A percentile compares a stretch with the other conserved stretches of the same genome.
phyloP scores from a whole-genome alignment of 1,140 invertebrate genomes.

The Macrobrachium rosenbergii region DNA sequence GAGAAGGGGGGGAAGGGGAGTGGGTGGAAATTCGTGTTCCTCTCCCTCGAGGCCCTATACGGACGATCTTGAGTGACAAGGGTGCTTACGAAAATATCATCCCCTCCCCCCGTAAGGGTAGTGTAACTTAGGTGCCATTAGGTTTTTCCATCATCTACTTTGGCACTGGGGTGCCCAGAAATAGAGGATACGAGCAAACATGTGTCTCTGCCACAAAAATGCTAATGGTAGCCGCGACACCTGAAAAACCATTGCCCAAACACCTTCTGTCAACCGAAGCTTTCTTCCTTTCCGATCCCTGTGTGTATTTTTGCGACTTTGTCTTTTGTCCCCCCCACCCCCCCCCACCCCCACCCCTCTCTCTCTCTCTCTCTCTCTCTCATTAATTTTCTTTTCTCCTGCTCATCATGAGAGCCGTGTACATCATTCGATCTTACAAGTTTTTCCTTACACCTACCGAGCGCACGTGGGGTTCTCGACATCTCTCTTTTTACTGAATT shows the following conservation, averaged over 20 bases:
- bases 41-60: too few species aligned
- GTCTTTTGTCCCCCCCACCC: background rate
- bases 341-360: background rate
- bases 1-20: too few species aligned
- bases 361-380: conserved; percentile 8
- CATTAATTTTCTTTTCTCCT: background rate
- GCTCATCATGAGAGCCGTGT: background rate
- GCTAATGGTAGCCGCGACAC: conserved; percentile 1
- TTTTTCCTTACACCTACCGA: background rate
- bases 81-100: too few species aligned
- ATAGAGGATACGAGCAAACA: conserved; percentile 8
- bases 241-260: conserved; percentile 21
- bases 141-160: background rate
- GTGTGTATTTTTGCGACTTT: background rate
- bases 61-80: too few species aligned
- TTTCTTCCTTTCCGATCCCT: background rate
- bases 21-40: too few species aligned
- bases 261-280: conserved; percentile 22
- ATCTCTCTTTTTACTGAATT: too few species aligned
- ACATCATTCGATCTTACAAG: background rate
- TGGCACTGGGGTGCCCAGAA: background rate
- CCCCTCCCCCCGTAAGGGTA: too few species aligned
- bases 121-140: conserved; percentile 5
- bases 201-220: conserved; percentile 28
- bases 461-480: too few species aligned